Evolutionary conservation across 2,113 vertebrate genomes (phyloP), one percentile per base, ranked within the genome.

Genomic region (Uria lomvia): DNA sequence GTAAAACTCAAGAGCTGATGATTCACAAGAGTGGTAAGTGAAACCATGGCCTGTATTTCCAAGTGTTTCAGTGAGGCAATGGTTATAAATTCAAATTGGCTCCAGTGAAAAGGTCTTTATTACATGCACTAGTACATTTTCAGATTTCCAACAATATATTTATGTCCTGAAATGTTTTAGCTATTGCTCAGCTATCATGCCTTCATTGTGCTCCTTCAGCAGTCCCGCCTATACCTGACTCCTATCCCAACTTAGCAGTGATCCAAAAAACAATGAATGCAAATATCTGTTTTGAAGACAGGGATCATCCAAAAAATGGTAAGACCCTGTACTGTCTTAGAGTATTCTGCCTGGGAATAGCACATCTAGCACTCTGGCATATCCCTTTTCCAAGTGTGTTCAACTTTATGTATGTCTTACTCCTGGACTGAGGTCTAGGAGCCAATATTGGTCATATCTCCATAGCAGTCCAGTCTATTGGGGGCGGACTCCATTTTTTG

Each of bases 121-220:
- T 52, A 56, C 10, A 40, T 0, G 1, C 0, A 10, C 26, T 70
- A 45, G 50, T 4, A 65, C 30, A 32, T 58, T 27, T 52, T 94
- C 30, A 40, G 7, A 43, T 67, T 71, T 92, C 83, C n/a, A 63
- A 17, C 30, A 22, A 9, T 15, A 2, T 21, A 21, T 77, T 58
- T 88, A 72, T 34, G 32, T 22, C 62, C 3, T n/a, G 30, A 50
- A 70, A 15, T 5, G 0, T 86, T 68, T 84, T 7, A 8, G 19
- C 42, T 76, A 19, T 34, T 83, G 30, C 38, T 94, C 22, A 55
- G 32, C 9, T 72, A 40, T 56, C 30, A 32, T 11, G 8, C 3
- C 5, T n/a, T 49, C 23, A 32, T 3, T 30, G 10, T 27, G 11
- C 24, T 49, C 30, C 20, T 32, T 60, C 74, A 50, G 10, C 22